Evolutionary conservation across 2,888 invertebrate genomes (phyloP).

Genomic region (Kuschelorhynchus macadamiae): DNA sequence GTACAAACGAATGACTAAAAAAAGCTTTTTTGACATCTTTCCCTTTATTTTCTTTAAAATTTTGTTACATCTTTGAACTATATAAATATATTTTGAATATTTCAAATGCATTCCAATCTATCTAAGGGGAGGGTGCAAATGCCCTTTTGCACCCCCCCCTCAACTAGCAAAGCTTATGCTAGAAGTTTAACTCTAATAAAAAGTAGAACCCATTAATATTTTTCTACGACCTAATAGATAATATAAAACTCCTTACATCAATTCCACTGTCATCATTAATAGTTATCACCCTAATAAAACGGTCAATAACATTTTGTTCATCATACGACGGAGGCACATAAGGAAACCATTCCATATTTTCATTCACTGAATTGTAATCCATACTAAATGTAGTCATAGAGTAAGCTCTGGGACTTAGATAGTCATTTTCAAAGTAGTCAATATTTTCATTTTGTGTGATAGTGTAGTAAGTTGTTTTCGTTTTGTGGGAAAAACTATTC

Average conservation of each 20-base stretch:
- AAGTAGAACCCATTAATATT: no score
- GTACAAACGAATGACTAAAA: no score
- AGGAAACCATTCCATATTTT: slow-evolving; percentile 68
- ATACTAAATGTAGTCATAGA: slow-evolving; percentile 68
- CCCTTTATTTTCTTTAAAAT: no score
- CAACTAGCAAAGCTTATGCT: no score
- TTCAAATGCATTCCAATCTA: no score
- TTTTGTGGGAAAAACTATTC: slow-evolving; percentile 63
- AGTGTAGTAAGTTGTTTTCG: slow-evolving; percentile 64
- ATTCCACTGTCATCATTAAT: slow-evolving; percentile 68
- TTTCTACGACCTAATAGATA: neutral
- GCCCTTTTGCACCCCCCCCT: no score
- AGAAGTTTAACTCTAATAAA: no score
- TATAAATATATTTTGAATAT: no score
- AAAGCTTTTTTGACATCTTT: no score
- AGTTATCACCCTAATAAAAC: slow-evolving; percentile 72
- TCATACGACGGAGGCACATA: slow-evolving; percentile 68
- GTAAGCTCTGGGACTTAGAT: slow-evolving; percentile 73
- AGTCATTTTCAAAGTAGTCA: slow-evolving; percentile 66
- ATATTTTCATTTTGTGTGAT: slow-evolving; percentile 60
- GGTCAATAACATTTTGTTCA: slow-evolving; percentile 72
- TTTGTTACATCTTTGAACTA: no score
- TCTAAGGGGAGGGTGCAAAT: no score
- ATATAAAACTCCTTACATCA: slow-evolving; percentile 55
- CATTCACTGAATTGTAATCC: slow-evolving; percentile 72